Evolutionary conservation across 2,797 vertebrate genomes (phyloP).

Genomic region (Cephalopachus bancanus): DNA sequence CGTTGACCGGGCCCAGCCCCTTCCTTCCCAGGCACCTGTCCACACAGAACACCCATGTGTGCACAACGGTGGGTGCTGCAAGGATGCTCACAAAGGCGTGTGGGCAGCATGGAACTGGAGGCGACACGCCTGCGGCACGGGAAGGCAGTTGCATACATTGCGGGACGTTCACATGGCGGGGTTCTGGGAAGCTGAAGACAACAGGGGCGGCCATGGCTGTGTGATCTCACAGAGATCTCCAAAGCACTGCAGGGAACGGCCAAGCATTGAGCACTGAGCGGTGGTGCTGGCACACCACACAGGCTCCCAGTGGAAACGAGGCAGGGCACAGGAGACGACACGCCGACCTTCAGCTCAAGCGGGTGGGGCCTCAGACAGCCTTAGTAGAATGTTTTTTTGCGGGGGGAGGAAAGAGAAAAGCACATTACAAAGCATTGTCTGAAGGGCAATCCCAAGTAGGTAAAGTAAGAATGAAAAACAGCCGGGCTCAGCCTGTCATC

Average conservation of each 20-base stretch:
- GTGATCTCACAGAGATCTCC: no score
- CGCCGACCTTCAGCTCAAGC: no score
- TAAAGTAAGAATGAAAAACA: conserved; percentile 30
- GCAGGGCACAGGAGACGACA: no score
- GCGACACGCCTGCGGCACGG: not conserved
- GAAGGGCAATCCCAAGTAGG: not conserved
- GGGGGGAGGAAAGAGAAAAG: not conserved
- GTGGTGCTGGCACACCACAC: no score
- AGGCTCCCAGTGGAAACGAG: no score
- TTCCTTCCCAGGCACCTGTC: not conserved
- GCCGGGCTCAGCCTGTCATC: no score
- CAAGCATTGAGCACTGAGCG: no score
- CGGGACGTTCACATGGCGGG: not conserved
- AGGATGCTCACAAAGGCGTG: not conserved
- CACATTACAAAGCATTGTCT: not conserved
- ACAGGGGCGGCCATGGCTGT: no score
- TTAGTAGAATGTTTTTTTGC: no score
- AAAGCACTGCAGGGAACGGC: no score
- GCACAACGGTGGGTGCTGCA: not conserved
- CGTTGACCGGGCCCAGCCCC: not conserved
- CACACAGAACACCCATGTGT: not conserved
- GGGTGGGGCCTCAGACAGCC: no score
- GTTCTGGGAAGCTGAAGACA: not conserved
- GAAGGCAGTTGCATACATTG: not conserved
- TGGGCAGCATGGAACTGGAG: not conserved